phyloP scores from a whole-genome alignment of 2,888 invertebrate species.

The Sicus ferrugineus region DNA sequence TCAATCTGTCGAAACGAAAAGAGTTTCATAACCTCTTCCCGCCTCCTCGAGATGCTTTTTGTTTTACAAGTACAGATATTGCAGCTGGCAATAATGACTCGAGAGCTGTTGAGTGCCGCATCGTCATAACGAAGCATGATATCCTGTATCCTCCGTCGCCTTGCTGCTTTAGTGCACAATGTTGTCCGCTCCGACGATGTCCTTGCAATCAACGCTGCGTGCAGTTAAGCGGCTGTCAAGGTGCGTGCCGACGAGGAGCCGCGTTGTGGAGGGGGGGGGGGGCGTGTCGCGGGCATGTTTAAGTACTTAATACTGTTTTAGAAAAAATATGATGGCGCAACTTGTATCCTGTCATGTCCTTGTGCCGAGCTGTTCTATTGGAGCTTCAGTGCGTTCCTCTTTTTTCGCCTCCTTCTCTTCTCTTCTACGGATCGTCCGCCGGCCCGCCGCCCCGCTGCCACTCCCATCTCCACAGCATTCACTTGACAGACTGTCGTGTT shows the following conservation, averaged over 20 bases:
- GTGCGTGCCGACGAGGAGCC: not conserved
- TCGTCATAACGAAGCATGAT: not conserved
- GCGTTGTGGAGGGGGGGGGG: not conserved
- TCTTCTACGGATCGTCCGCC: not conserved
- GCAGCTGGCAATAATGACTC: not conserved
- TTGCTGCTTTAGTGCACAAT: not conserved
- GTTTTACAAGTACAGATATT: too few relatives aligned
- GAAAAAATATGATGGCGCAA: conserved; percentile 29
- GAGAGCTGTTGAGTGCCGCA: not conserved
- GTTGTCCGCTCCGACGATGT: not conserved
- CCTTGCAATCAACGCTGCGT: conserved; percentile 18
- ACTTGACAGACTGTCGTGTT: conserved; percentile 12
- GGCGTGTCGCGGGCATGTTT: conserved; percentile 19
- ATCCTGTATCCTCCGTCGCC: not conserved
- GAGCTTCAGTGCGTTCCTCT: not conserved
- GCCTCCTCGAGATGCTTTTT: too few relatives aligned
- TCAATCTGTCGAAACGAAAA: too few relatives aligned
- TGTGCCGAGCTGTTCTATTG: too few relatives aligned
- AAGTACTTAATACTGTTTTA: conserved; percentile 24
- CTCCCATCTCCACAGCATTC: not conserved
- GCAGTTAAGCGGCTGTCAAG: not conserved
- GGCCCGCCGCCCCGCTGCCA: not conserved
- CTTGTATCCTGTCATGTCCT: conserved; percentile 29
- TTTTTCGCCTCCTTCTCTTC: not conserved
- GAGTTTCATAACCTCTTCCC: not conserved